phyloP scores from a whole-genome alignment of 30 jellyfish, hydroid and myxozoan genomes.

The Turritopsis dohrnii region DNA sequence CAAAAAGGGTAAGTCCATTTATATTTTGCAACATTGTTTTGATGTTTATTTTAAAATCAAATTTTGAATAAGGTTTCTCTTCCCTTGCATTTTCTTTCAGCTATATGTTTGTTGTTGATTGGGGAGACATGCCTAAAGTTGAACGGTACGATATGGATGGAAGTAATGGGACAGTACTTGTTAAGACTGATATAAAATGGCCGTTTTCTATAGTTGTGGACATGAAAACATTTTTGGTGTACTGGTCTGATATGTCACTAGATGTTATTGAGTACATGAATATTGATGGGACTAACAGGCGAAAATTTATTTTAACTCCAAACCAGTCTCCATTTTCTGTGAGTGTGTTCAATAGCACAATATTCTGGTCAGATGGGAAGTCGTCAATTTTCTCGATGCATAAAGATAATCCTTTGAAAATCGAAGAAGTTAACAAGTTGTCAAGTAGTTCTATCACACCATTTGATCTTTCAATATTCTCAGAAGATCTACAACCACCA shows the following conservation, averaged over 20 bases:
- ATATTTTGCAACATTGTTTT: too few relatives aligned
- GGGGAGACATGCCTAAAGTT: constrained; percentile 89
- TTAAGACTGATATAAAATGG: constrained; percentile 29
- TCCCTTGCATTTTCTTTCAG: constrained; percentile 18
- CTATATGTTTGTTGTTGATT: constrained; percentile 84
- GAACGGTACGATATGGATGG: constrained; percentile 92
- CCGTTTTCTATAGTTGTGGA: constrained; percentile 74
- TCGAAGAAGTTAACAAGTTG: background rate
- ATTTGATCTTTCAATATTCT: constrained; percentile 17
- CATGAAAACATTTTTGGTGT: constrained; percentile 41
- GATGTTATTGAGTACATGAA: constrained; percentile 56
- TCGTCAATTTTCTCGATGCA: constrained; percentile 15
- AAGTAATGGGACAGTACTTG: constrained; percentile 39
- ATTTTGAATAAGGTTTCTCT: background rate
- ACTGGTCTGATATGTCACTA: constrained; percentile 68
- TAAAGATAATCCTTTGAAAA: background rate
- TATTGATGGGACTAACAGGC: constrained; percentile 59
- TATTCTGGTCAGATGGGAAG: constrained; percentile 82
- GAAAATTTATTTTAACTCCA: constrained; percentile 14
- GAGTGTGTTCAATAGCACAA: constrained; percentile 40
- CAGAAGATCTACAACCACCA: constrained; percentile 22
- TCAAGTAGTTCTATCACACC: constrained; percentile 18
- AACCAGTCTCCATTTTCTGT: constrained; percentile 54
- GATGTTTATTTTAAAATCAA: background rate
- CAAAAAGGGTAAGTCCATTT: constrained; percentile 97